Base-by-base conservation (phyloP, 2,888 invertebrate genomes). In the Troides oblongomaculatus region DNA sequence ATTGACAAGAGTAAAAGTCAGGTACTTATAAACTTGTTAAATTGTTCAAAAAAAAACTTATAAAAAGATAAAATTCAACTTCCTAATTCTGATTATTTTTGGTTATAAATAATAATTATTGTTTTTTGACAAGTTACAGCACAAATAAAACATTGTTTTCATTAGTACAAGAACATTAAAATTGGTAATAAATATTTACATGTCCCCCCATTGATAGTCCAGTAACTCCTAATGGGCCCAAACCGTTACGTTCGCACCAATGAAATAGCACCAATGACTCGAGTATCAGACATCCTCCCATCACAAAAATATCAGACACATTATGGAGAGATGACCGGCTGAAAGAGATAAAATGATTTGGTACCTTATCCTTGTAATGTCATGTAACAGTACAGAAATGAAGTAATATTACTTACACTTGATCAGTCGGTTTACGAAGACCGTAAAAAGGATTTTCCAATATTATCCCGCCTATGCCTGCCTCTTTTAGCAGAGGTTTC, bases 181-280 rank as follows among this genome's bases (percentile, higher is more conserved):
- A 64, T 57, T 50, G 43, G 57, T 43, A 10, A 62, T 14, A 39
- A 61, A 62, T 74, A 94, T 96, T 94, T 90, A 99, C 99, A 93
- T 99, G 98, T 70, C 99, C 99, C 70, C 99, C 99, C 99, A 99
- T 99, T 43, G 99, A 99, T 68, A 99, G 94, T 14, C 99, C 99
- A 46, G 98, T 98, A 67, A 99, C 94, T 65, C 98, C 99, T 30
- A 99, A 93, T 0, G 99, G 99, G 17, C 98, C 98, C 77, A 96
- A 96, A 18, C 98, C 99, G 83, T 97, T 95, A 68, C 94, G 93
- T 88, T 98, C 97, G 85, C 98, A 97, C 99, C 99, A 99, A 87
- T 98, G 96, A 75, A 99, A 94, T 75, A 99, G 92, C 64, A 97
- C 98, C 77, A 98, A 91, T 58, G 97, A 96, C 92, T 99, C 99